Conservation (phyloP, 2,113 vertebrate genomes). For the Girardinichthys multiradiatus region DNA sequence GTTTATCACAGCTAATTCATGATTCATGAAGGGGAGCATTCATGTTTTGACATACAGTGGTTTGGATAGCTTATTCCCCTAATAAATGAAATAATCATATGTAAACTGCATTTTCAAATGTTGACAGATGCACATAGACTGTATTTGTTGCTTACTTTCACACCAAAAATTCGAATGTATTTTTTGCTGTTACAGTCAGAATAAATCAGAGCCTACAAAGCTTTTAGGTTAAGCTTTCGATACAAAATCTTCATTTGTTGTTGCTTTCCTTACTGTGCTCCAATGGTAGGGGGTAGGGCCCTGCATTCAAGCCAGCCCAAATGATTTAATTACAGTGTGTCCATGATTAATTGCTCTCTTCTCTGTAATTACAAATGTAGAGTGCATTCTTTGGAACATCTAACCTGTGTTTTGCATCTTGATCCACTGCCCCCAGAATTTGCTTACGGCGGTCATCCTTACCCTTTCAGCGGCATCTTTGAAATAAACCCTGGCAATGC, state of each 20-base stretch:
- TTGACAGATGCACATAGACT: no score
- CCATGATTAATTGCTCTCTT: slow-evolving; percentile 24
- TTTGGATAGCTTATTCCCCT: no score
- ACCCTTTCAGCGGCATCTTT: slow-evolving; percentile 95
- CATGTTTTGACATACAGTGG: no score
- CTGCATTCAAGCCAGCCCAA: slow-evolving; percentile 42
- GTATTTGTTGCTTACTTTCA: no score
- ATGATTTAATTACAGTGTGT: slow-evolving; percentile 39
- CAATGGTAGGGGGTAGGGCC: slow-evolving; percentile 23
- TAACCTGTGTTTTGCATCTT: slow-evolving; percentile 24
- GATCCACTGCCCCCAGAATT: slow-evolving; percentile 82
- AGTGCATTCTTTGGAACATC: not conserved
- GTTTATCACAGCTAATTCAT: no score
- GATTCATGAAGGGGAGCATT: no score
- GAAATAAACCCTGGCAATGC: slow-evolving; percentile 93
- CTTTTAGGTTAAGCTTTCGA: not conserved
- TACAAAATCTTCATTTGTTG: no score
- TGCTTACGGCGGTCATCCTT: slow-evolving; percentile 94
- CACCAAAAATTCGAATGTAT: no score
- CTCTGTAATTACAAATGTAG: slow-evolving; percentile 42
- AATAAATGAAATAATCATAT: no score
- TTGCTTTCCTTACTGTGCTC: slow-evolving; percentile 18
- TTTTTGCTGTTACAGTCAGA: no score
- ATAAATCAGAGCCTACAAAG: no score
- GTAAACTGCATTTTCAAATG: no score